Evolutionary conservation across 2,797 vertebrate genomes (phyloP), one percentile per base, ranked within the genome.

Genomic region (Crenichthys baileyi): DNA sequence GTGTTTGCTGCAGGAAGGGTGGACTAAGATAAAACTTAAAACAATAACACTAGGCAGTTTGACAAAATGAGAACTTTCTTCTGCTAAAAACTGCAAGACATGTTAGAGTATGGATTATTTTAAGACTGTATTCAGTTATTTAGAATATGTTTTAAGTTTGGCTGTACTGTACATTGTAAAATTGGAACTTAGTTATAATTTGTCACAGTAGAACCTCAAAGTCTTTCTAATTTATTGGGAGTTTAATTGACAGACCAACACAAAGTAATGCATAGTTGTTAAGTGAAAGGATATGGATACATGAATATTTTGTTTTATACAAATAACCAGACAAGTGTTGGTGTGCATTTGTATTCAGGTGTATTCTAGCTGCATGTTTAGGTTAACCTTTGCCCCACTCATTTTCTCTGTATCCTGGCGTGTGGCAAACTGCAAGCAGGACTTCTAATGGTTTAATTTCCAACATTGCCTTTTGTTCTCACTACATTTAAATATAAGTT

Each of bases 1-100:
- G 41, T 82, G 83, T 85, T 83, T 73, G 13, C 61, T 84, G 78
- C 75, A 72, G 81, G 77, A 85, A 78, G 79, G 79, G 79, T 83
- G 82, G 78, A 77, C 67, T 81, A 58, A 29, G 76, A 63, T 75
- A 61, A 87, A 83, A 73, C n/a, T 20, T 29, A 55, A 53, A 72
- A 46, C 18, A 29, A 18, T 73, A 84, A 72, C 73, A 88, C 70
- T 78, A 31, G 72, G 79, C 78, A 18, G 77, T 84, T 80, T 76
- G n/a, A 70, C 41, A 78, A 87, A 78, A 73, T 78, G 79, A 85
- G 73, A n/a, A 68, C 72, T 46, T 60, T 83, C 4, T 70, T 84
- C 26, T 73, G 72, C 46, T 75, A 76, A 22, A 50, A 77, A 65
- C 68, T 70, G n/a, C 29, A 75, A n/a, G 44, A 20, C 24, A 48